Evolutionary conservation across 2,888 invertebrate species (phyloP), one percentile per base, ranked within the genome.

Genomic region (Nipponacmea schrenckii): DNA sequence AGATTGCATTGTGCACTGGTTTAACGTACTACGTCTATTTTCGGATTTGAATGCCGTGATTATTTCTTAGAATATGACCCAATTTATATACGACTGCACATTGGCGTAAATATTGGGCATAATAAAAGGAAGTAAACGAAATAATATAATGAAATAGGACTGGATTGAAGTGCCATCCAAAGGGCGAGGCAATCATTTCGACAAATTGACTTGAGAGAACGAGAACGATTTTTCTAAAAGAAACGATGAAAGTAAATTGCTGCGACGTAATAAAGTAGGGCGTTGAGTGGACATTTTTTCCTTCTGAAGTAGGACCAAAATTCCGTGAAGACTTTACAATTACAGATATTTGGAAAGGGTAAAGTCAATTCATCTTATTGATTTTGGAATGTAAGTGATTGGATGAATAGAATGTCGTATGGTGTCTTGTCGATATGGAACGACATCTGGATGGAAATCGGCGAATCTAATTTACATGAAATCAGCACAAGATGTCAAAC

Each of bases 261-360:
- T 66, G 26, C 39, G 39, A 64, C 31, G 67, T 45, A 67, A 67
- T 48, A 4, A 31, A 67, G 56, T 12, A 14, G 14, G 56, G 56
- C 56, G 56, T 56, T 56, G 56, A 56, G 56, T 56, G 56, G 56
- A 56, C 56, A 24, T 56, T 24, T 56, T 24, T 39, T 39, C 10
- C 8, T 39, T 24, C 56, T 12, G 20, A 10, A 56, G 24, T 8
- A 24, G 56, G 56, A 56, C 56, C 56, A 10, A 24, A 24, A 56
- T 56, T 56, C 56, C 10, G 56, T 15, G 56, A 24, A 56, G 24
- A 56, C 20, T 20, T 24, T 24, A 24, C 24, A 24, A 56, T 24
- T 56, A 24, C 24, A 24, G 24, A 24, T 24, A 56, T 24, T 20
- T 24, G 24, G 56, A 56, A 56, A 56, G 24, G 56, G 56, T 24